These are phyloP conservation scores for Sylvicola cinctus DNA, from an alignment of 2,888 invertebrate genomes.

Conservation along the genomic window DNA sequence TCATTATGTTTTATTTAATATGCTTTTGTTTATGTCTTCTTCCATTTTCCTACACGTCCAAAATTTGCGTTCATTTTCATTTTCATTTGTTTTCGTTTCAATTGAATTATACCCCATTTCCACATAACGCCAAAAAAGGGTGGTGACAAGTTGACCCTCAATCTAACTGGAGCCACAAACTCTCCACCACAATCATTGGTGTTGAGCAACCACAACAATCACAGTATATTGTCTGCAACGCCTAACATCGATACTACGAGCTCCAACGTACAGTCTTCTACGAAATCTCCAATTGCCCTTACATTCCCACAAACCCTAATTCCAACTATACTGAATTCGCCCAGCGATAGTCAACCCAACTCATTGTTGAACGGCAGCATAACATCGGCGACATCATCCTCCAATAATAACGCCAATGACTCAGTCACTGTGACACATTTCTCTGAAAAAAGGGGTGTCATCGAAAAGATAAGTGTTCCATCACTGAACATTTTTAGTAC, in stretches of 20 bases:
- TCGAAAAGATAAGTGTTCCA: conserved; percentile 16
- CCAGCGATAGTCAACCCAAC: conserved; percentile 24
- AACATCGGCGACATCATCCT: too few species aligned
- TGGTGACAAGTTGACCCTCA: conserved; percentile 45
- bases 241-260: conserved; percentile 11
- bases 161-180: conserved; percentile 30
- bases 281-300: conserved; percentile 10
- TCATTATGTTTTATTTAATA: conserved; percentile 1
- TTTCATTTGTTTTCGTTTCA: too few species aligned
- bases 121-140: too few species aligned
- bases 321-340: conserved; percentile 8
- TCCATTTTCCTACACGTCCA: too few species aligned
- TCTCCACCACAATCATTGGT: conserved; percentile 10
- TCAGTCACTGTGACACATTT: conserved; percentile 39
- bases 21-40: too few species aligned
- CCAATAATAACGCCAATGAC: conserved; percentile 1
- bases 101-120: too few species aligned
- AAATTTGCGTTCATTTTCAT: too few species aligned
- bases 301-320: conserved; percentile 9
- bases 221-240: conserved; percentile 19
- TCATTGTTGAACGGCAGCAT: conserved; percentile 5
- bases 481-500: conserved; percentile 7
- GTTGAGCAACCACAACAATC: conserved; percentile 3
- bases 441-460: conserved; percentile 18
- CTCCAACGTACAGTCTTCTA: conserved; percentile 9